A percentile compares a stretch with the other conserved stretches of the same genome.
Evolutionary conservation across 2,113 vertebrate genomes (phyloP).

Genomic region (Casuarius casuarius): DNA sequence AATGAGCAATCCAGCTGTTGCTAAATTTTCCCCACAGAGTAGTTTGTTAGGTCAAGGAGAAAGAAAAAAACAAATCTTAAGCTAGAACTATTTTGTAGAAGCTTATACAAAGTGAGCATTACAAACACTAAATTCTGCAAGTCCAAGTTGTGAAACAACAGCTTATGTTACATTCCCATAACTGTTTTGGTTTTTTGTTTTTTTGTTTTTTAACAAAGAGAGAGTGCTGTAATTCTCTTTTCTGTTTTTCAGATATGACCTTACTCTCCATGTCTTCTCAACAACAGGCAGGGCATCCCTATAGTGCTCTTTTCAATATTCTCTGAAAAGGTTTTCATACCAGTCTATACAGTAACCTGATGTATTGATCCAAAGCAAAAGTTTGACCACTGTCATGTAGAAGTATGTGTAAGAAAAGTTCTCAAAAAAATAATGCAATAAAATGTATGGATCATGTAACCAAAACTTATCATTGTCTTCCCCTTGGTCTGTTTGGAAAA

Average conservation of each 20-base stretch:
- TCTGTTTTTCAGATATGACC: conserved; percentile 51
- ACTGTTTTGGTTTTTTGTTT: not conserved
- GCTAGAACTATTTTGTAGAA: conserved; percentile 40
- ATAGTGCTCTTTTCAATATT: not conserved
- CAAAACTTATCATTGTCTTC: not conserved
- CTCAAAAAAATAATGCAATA: not conserved
- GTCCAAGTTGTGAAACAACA: conserved; percentile 36
- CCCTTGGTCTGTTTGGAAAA: not conserved
- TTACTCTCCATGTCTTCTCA: conserved; percentile 40
- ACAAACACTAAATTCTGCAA: conserved; percentile 5
- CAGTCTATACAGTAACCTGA: not conserved
- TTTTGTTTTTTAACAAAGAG: conserved; percentile 26
- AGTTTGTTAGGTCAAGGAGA: conserved; percentile 50
- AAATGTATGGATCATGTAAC: not conserved
- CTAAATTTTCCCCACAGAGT: conserved; percentile 49
- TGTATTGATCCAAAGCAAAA: not conserved
- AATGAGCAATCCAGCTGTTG: conserved; percentile 72
- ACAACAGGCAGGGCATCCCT: not conserved
- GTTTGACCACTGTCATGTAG: not conserved
- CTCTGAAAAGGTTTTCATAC: not conserved
- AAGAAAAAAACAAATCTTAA: not conserved
- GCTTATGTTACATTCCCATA: conserved; percentile 35
- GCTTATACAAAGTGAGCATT: conserved; percentile 18
- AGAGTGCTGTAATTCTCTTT: conserved; percentile 25
- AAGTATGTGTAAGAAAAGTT: not conserved